Percentiles rank a stretch among this genome's conserved stretches.
phyloP scores from a whole-genome alignment of 1,140 invertebrate species.

The Temnothorax nylanderi region DNA sequence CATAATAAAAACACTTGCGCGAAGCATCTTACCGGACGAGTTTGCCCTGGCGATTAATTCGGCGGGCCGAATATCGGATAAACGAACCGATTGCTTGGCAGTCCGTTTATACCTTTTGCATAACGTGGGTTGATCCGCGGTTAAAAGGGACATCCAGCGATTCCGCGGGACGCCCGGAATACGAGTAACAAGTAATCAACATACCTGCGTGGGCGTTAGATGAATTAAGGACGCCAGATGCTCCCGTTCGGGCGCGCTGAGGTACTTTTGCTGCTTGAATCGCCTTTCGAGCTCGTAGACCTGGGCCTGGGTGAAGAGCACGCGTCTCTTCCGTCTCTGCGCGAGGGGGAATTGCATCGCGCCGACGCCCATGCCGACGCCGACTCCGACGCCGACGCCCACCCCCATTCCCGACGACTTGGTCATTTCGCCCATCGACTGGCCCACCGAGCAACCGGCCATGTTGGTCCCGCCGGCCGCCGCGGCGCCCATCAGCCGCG shows the following conservation, averaged over 20 bases:
- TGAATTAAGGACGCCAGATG: slow-evolving; percentile 97
- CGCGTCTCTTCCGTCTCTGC: slow-evolving; percentile 96
- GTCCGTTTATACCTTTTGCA: background rate
- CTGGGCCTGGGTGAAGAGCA: slow-evolving; percentile 99
- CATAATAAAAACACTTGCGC: slow-evolving; percentile 4
- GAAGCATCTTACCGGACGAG: background rate
- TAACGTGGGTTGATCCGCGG: background rate
- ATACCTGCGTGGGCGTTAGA: slow-evolving; percentile 97
- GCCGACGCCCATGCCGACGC: slow-evolving; percentile 92
- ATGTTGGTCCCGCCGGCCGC: slow-evolving; percentile 89
- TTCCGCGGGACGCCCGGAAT: background rate
- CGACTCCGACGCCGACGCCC: slow-evolving; percentile 89
- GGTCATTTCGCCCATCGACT: slow-evolving; percentile 94
- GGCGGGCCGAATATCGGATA: background rate
- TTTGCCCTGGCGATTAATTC: background rate
- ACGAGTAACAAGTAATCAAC: slow-evolving; percentile 65
- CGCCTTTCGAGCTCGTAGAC: slow-evolving; percentile 98
- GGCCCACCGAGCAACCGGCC: slow-evolving; percentile 87
- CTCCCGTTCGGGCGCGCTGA: slow-evolving; percentile 98
- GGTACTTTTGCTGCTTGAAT: slow-evolving; percentile 98
- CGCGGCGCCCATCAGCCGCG: slow-evolving; percentile 94
- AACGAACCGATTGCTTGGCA: background rate
- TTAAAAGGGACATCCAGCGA: background rate
- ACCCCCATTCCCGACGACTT: slow-evolving; percentile 87
- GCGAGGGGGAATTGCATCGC: slow-evolving; percentile 96